These are phyloP conservation scores for Enteromius argenteus DNA, from an alignment of 2,797 vertebrate genomes.

Conservation along the genomic window DNA sequence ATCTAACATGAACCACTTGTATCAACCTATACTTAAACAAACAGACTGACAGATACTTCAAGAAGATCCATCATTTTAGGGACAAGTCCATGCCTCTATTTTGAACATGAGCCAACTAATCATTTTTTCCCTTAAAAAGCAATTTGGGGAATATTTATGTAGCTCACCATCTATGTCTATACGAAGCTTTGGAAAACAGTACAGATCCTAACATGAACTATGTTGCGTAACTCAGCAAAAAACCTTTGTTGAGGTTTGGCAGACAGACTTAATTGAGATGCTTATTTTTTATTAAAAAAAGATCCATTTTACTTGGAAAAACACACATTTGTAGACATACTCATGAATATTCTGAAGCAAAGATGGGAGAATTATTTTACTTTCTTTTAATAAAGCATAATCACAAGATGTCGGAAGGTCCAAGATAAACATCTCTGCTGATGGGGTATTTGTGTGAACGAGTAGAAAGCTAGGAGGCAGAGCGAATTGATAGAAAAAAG, in stretches of 20 bases:
- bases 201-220: conserved; percentile 42
- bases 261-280: background rate
- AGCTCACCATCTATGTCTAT: background rate
- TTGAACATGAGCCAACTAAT: conserved; percentile 29
- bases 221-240: conserved; percentile 13
- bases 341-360: background rate
- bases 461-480: background rate
- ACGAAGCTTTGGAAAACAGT: conserved; percentile 7
- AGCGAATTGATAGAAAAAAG: background rate
- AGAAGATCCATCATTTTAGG: conserved; percentile 1
- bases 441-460: conserved; percentile 25
- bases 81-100: conserved; percentile 23
- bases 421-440: background rate
- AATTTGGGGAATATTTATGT: conserved; percentile 36
- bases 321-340: background rate
- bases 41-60: conserved; percentile 3
- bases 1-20: conserved; percentile 12
- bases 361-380: background rate
- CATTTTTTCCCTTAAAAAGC: background rate
- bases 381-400: background rate
- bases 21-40: conserved; percentile 11
- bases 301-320: background rate
- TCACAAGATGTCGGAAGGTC: background rate
- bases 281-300: background rate
- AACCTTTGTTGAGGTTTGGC: conserved; percentile 27